Evolutionary conservation across 2,797 vertebrate genomes (phyloP).

Genomic region (Distichodus sexfasciatus): DNA sequence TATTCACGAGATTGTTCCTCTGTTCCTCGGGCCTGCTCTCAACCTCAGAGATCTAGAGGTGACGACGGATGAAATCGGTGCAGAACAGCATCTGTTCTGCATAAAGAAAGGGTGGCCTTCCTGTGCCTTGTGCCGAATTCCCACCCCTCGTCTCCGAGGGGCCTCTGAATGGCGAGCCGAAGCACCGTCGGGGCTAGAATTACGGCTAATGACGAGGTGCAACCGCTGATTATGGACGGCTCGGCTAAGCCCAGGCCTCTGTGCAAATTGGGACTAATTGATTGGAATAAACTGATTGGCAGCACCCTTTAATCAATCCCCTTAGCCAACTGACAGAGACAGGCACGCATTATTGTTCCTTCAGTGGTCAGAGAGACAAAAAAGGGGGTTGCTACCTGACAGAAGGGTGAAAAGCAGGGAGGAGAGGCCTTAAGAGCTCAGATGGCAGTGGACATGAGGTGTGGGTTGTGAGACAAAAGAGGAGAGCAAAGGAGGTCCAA

Average conservation of each 20-base stretch:
- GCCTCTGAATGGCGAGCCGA: slow-evolving; percentile 42
- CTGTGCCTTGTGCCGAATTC: slow-evolving; percentile 17
- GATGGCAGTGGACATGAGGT: slow-evolving; percentile 18
- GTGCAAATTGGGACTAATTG: slow-evolving; percentile 55
- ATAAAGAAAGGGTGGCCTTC: slow-evolving; percentile 36
- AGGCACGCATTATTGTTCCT: slow-evolving; percentile 44
- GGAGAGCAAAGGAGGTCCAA: slow-evolving; percentile 31
- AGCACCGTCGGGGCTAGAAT: slow-evolving; percentile 51
- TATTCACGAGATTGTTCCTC: slow-evolving; percentile 35
- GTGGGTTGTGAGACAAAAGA: slow-evolving; percentile 36
- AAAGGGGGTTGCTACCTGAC: slow-evolving; percentile 44
- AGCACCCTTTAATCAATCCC: slow-evolving; percentile 56
- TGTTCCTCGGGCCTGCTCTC: slow-evolving; percentile 36
- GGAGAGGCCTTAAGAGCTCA: slow-evolving; percentile 14
- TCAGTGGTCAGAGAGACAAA: slow-evolving; percentile 42
- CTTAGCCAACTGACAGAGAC: slow-evolving; percentile 40
- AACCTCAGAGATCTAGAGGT: slow-evolving; percentile 29
- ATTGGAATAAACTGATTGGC: slow-evolving; percentile 61
- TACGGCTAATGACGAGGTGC: slow-evolving; percentile 58
- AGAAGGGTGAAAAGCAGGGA: slow-evolving; percentile 33
- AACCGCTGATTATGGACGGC: slow-evolving; percentile 48
- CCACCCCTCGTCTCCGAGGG: slow-evolving; percentile 35
- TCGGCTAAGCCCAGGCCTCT: slow-evolving; percentile 34
- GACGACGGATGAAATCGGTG: slow-evolving; percentile 48
- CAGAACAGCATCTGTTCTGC: slow-evolving; percentile 48